Evolutionary conservation across 2,113 vertebrate genomes (phyloP).

Genomic region (Atractosteus spatula): DNA sequence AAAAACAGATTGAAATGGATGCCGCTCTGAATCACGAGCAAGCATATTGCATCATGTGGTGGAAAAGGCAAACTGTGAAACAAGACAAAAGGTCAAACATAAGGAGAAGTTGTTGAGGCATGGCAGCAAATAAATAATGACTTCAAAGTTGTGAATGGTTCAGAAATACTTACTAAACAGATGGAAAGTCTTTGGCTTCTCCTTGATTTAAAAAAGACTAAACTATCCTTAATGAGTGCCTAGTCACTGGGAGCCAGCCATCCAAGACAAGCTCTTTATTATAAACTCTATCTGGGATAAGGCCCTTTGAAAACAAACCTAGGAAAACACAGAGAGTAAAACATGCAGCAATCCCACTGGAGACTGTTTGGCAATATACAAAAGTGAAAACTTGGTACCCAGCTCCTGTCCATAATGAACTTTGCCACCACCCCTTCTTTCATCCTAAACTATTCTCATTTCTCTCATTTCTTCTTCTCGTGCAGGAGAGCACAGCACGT

Average conservation of each 20-base stretch:
- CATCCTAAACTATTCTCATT: too few relatives aligned
- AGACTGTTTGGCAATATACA: too few relatives aligned
- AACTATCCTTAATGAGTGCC: constrained; percentile 50
- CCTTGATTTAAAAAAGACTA: constrained; percentile 67
- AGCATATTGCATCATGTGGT: neutral
- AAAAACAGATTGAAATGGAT: neutral
- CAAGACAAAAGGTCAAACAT: constrained; percentile 32
- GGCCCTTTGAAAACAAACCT: too few relatives aligned
- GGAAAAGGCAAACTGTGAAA: constrained; percentile 14
- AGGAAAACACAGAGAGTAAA: too few relatives aligned
- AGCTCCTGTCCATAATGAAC: too few relatives aligned
- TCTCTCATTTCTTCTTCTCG: too few relatives aligned
- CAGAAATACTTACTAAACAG: constrained; percentile 67
- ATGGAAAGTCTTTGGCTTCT: constrained; percentile 62
- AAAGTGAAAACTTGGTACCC: too few relatives aligned
- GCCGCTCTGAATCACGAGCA: neutral
- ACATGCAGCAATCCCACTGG: too few relatives aligned
- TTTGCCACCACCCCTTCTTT: too few relatives aligned
- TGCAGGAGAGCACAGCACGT: too few relatives aligned
- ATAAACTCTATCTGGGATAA: too few relatives aligned
- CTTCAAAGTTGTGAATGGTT: constrained; percentile 58
- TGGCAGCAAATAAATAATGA: constrained; percentile 71
- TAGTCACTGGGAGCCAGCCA: constrained; percentile 44
- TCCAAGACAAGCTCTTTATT: neutral
- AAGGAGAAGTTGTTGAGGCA: constrained; percentile 41